These are phyloP conservation scores for Zaprionus inermis DNA, from an alignment of 1,140 invertebrate genomes.

Conservation along the genomic window DNA sequence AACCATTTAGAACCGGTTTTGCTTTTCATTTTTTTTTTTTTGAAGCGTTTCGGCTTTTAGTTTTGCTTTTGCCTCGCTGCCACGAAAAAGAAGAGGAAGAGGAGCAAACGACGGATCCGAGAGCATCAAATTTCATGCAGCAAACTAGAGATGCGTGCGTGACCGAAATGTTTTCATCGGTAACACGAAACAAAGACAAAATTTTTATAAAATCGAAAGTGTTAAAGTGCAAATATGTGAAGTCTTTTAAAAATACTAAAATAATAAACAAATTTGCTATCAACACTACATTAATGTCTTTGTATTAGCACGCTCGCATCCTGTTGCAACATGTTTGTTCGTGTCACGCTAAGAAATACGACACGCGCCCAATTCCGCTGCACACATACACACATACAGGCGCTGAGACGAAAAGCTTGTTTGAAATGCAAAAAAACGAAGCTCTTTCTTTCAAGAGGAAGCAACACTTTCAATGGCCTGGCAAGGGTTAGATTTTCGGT, in stretches of 20 bases:
- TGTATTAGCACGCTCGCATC: neutral
- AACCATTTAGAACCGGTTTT: slow-evolving; percentile 80
- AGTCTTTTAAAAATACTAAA: too few relatives aligned
- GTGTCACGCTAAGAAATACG: slow-evolving; percentile 4
- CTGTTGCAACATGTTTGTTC: slow-evolving; percentile 3
- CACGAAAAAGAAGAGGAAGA: slow-evolving; percentile 56
- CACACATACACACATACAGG: slow-evolving; percentile 42
- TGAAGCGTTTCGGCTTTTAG: slow-evolving; percentile 71
- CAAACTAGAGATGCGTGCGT: slow-evolving; percentile 11
- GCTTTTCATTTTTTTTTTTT: slow-evolving; percentile 59
- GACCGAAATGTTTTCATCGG: slow-evolving; percentile 1
- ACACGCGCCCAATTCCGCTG: neutral
- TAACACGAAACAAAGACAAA: neutral
- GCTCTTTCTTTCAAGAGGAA: slow-evolving; percentile 69
- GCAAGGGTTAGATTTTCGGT: slow-evolving; percentile 69
- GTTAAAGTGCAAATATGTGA: neutral
- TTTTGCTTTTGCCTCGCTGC: slow-evolving; percentile 50
- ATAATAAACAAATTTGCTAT: neutral
- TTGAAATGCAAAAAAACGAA: slow-evolving; percentile 68
- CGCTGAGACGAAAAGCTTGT: slow-evolving; percentile 64
- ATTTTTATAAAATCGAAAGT: neutral
- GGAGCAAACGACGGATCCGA: slow-evolving; percentile 49
- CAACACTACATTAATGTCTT: neutral
- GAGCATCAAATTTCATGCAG: slow-evolving; percentile 78
- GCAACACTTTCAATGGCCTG: slow-evolving; percentile 72